Base-by-base conservation (phyloP, 1,140 invertebrate species). In the Armadillidium nasatum region DNA sequence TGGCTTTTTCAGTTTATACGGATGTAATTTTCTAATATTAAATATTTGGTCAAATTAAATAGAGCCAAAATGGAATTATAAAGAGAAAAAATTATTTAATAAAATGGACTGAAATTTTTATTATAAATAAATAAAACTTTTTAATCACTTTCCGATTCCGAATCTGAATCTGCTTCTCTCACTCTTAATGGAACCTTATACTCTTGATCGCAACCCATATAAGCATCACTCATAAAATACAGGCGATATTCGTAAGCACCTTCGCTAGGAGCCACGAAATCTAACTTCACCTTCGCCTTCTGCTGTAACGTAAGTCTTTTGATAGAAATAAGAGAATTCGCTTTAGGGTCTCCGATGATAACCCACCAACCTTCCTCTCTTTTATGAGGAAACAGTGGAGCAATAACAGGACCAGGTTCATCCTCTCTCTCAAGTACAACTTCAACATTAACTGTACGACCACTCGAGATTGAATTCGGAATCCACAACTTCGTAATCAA, bases 341-440 rank as follows among this genome's bases (percentile, higher is more conserved):
- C 89, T 83, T 94, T 95, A 0, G 95, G 93, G 85, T 99, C 97
- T 0, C 97, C 97, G 83, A 99, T 96, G 19, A 99, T 96, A 7
- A 99, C 93, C 97, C 98, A 99, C 97, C 98, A 99, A 54, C 96
- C 80, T 87, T 99, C 97, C 85, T 99, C 97, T 70, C 96, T 91
- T 90, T 97, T 97, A 89, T 94, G 93, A 66, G 97, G 97, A 87
- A 97, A 99, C 86, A 96, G 94, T 0, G 97, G 97, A 19, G 97
- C 97, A 76, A 99, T 94, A 7, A 99, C 97, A 0, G 95, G 95
- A 0, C 95, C 95, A 0, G 91, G 91, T 85, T 98, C 96, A 86
- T 99, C 96, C 84, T 99, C 97, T 78, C 97, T 88, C 85, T 99
- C 97, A 73, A 99, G 84, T 69, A 93, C 91, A 3, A 98, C 96